A percentile compares a stretch with the other conserved stretches of the same genome.
Conservation (phyloP, 2,888 invertebrate species). For the Cyclophora albipunctata region DNA sequence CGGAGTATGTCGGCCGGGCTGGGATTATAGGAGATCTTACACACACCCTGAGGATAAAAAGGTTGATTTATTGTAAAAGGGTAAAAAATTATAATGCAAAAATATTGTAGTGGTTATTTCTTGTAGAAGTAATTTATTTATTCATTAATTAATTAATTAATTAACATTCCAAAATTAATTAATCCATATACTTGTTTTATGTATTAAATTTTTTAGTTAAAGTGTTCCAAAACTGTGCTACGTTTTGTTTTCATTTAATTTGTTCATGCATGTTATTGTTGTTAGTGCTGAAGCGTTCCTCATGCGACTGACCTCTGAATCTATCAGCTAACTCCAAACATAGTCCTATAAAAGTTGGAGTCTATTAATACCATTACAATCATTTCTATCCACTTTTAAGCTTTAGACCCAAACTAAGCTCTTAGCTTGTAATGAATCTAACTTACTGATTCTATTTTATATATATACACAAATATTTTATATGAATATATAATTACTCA, state of each 20-base stretch:
- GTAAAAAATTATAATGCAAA: too few species aligned
- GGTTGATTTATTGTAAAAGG: not conserved
- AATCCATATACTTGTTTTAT: too few species aligned
- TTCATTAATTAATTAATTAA: too few species aligned
- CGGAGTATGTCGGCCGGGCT: constrained; percentile 82
- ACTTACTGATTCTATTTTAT: not conserved
- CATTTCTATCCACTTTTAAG: constrained; percentile 2
- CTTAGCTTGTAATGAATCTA: not conserved
- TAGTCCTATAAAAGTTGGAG: constrained; percentile 37
- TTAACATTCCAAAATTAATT: too few species aligned
- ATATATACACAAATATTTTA: not conserved
- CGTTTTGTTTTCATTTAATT: not conserved
- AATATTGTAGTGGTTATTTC: too few species aligned
- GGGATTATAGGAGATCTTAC: constrained; percentile 88
- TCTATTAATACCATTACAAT: not conserved
- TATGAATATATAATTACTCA: too few species aligned
- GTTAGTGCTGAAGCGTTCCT: constrained; percentile 1
- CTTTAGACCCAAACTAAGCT: constrained; percentile 2
- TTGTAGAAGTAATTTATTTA: too few species aligned
- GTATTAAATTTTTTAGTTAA: too few species aligned
- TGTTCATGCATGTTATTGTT: not conserved
- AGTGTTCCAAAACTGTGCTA: too few species aligned
- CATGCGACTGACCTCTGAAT: constrained; percentile 41
- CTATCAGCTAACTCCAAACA: constrained; percentile 58
- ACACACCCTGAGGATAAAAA: constrained; percentile 77